Evolutionary conservation across 2,888 invertebrate genomes (phyloP), one percentile per base, ranked within the genome.

Genomic region (Campoplex nolae): DNA sequence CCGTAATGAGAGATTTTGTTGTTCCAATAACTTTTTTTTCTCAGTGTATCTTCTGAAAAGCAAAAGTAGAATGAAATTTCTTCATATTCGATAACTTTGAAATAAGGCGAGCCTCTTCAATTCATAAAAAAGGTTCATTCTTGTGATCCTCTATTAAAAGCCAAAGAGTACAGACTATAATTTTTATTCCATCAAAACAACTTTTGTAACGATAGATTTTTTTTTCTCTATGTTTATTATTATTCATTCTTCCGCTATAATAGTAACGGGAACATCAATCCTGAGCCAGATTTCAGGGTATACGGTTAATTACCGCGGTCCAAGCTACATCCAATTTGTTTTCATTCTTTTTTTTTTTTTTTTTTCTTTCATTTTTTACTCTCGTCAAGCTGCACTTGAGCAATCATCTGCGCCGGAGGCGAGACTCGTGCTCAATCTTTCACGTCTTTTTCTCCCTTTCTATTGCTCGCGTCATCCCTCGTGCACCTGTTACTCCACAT

Each of bases 401-500:
- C 81, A 85, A 80, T 80, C 70, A 81, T 67, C 67, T 71, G 65
- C 73, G 58, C 75, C 45, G 51, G 42, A 76, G 65, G 81, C 54
- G 71, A 65, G 35, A 58, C 70, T 76, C 62, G 65, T 45, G 81
- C 54, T 65, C 32, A 71, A 81, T 85, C 76, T 76, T 45, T 85
- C 81, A 76, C 74, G 38, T 68, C 58, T 45, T 45, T 70, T 48
- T 76, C 76, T 65, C 48, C 35, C 28, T 51, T 38, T 82, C 38
- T 48, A 56, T 80, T 76, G 38, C 62, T 51, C 76, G 35, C 65
- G 62, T 76, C 76, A 76, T 70, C 51, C 32, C 54, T 76, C 76
- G 58, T 71, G 85, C 85, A 85, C 85, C 85, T 85, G 85, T 81
- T 85, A 81, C 76, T 76, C 54, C 75, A 54, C 62, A 16, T 70